Conservation (phyloP, 2,113 vertebrate genomes). For the Ochotona curzoniae region DNA sequence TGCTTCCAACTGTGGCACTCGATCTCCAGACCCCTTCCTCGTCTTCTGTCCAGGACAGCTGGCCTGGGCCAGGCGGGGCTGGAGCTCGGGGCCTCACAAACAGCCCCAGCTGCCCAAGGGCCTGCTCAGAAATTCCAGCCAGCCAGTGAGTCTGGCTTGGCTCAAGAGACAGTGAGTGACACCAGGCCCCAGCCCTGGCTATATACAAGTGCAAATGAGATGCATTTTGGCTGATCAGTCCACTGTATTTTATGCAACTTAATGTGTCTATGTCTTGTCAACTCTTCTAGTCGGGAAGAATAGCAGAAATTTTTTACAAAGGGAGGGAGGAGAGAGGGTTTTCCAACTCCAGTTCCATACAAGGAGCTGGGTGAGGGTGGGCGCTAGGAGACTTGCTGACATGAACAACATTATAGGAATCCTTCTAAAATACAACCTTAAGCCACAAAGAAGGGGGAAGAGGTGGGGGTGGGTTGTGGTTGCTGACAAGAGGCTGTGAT, state of each 20-base stretch:
- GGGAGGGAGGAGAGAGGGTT: background rate
- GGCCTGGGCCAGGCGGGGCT: background rate
- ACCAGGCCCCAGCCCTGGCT: background rate
- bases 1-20: background rate
- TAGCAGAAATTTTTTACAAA: conserved; percentile 28
- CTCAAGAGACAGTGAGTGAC: background rate
- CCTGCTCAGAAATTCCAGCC: conserved; percentile 49
- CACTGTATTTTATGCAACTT: conserved; percentile 65
- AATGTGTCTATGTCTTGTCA: conserved; percentile 67
- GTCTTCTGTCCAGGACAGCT: background rate
- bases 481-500: background rate
- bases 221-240: conserved; percentile 60
- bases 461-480: background rate
- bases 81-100: background rate
- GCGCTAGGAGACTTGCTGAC: background rate
- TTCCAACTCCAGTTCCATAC: background rate
- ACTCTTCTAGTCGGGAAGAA: conserved; percentile 55
- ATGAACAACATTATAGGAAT: background rate
- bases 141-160: conserved; percentile 8
- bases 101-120: background rate
- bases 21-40: background rate
- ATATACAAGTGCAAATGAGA: conserved; percentile 64
- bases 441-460: background rate
- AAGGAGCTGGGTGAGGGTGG: background rate
- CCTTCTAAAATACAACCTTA: conserved; percentile 23